Base-by-base conservation (phyloP, 2,113 vertebrate genomes). In the Silurus meridionalis region DNA sequence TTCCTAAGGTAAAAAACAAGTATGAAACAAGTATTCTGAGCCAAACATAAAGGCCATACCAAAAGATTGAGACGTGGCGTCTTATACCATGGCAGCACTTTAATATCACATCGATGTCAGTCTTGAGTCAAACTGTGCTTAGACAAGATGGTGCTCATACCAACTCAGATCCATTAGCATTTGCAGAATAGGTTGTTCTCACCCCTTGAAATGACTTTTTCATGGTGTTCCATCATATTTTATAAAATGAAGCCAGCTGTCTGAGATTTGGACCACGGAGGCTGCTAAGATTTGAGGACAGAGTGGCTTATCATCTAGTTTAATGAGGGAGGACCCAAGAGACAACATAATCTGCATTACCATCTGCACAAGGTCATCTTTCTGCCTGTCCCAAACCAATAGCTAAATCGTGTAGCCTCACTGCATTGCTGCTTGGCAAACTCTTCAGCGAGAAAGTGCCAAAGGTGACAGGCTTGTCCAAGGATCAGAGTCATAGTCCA, bases 401-500 rank as follows among this genome's bases (percentile, higher is more conserved):
- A 53, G 81, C 48, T 25, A 67, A 82, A n/a, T 69, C 17, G 4
- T 21, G 15, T 25, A 55, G 78, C 19, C 78, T 80, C 8, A 57
- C 6, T 19, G 25, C n/a, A 28, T 28, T 15, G 46, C 28, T 80
- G 57, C 46, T 80, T 80, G 78, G 78, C 28, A 61, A 46, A n/a
- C 14, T 37, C 28, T 80, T 80, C 1, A 9, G 15, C 21, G 61
- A 11, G 57, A 80, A 80, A 4, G 6, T 19, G 15, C 82, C 64
- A 83, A 28, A 83, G 66, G 66, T 69, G 66, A 72, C 66, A 46
- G 17, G 6, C 78, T 21, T 83, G 81, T 83, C 63, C 81, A 69
- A 61, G 57, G 28, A 80, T 69, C 81, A 82, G 8, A 28, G n/a
- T 10, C 23, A 5, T 67, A 55, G 63, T 83, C 17, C 13, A 67